Evolutionary conservation across 2,113 vertebrate genomes (phyloP).

Genomic region (Ammodytes dubius): DNA sequence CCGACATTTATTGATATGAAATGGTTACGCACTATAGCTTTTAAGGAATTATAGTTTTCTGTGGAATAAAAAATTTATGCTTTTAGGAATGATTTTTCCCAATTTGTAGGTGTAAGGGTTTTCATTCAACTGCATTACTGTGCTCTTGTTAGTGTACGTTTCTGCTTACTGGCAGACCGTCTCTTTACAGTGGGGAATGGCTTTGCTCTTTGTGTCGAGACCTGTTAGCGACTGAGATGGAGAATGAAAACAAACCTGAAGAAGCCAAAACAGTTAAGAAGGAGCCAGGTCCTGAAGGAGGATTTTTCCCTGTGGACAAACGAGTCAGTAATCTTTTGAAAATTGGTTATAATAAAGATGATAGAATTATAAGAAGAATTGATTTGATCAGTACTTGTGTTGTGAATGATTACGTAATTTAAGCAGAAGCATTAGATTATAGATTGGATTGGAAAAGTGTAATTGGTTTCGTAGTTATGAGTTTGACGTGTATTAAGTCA

Average conservation of each 20-base stretch:
- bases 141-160: background rate
- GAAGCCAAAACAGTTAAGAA: constrained; percentile 68
- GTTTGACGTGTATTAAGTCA: background rate
- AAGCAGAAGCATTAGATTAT: background rate
- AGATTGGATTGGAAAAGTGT: background rate
- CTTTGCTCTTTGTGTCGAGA: constrained; percentile 90
- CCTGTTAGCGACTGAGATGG: constrained; percentile 85
- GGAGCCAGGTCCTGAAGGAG: constrained; percentile 67
- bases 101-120: constrained; percentile 24
- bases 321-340: constrained; percentile 75
- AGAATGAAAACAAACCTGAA: constrained; percentile 86
- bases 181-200: constrained; percentile 88
- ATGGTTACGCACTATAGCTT: no score
- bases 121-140: constrained; percentile 16
- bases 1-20: no score
- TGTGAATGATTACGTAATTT: background rate
- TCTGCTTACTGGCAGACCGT: constrained; percentile 20
- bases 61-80: background rate
- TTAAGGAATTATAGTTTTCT: constrained; percentile 11
- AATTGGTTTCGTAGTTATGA: background rate
- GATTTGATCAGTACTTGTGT: background rate
- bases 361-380: background rate
- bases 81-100: constrained; percentile 9
- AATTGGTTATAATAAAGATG: background rate
- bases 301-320: constrained; percentile 84